Conservation (phyloP, 2,888 invertebrate genomes). For the Dusona sp. region DNA sequence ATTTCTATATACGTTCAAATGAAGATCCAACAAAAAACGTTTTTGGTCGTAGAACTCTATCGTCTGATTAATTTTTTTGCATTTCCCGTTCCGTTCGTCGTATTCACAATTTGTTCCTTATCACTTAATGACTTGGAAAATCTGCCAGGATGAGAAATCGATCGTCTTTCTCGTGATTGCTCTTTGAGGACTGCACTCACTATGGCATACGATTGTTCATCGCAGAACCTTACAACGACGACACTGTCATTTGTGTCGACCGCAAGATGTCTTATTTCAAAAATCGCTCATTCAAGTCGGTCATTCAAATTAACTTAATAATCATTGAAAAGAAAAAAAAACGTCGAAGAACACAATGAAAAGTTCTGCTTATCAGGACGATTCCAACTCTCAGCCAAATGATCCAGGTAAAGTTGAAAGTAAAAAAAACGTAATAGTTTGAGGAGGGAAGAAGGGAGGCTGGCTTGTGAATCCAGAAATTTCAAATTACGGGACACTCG, state of each 20-base stretch:
- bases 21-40: background rate
- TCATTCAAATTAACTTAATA: background rate
- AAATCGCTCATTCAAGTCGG: background rate
- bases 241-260: background rate
- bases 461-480: background rate
- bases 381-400: constrained; percentile 48
- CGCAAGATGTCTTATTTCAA: background rate
- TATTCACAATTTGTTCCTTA: background rate
- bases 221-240: background rate
- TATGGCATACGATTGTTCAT: background rate
- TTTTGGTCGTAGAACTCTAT: background rate
- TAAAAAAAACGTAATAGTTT: constrained; percentile 49
- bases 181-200: background rate
- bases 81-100: background rate
- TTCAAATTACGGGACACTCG: constrained; percentile 20
- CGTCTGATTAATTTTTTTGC: background rate
- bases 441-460: background rate
- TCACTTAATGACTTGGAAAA: background rate
- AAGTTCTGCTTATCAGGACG: constrained; percentile 35
- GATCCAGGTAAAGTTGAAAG: constrained; percentile 33
- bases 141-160: background rate
- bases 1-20: background rate
- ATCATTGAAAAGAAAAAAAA: background rate
- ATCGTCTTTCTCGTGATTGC: background rate
- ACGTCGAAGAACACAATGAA: constrained; percentile 15